A percentile compares a stretch with the other conserved stretches of the same genome.
These are phyloP conservation scores for Steinernema hermaphroditum DNA, from an alignment of 2,888 invertebrate genomes.

Conservation along the genomic window DNA sequence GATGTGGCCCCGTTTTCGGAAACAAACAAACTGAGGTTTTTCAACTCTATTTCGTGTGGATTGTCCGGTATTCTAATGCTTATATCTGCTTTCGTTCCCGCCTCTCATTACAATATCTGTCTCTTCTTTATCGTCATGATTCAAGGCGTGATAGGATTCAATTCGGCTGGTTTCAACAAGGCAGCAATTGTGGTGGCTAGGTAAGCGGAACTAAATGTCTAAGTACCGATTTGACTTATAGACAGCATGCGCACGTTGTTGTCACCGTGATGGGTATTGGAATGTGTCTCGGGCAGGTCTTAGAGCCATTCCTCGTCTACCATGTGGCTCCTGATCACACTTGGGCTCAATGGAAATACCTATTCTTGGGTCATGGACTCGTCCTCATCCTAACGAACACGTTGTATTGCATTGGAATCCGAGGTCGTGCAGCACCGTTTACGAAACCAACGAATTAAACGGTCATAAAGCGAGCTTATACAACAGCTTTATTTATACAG, in stretches of 20 bases:
- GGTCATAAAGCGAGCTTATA: not conserved
- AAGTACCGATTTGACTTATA: not conserved
- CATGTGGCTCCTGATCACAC: conserved; percentile 33
- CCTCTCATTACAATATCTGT: conserved; percentile 34
- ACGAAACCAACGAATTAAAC: conserved; percentile 19
- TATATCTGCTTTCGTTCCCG: conserved; percentile 37
- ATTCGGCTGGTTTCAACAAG: conserved; percentile 46
- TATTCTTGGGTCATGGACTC: conserved; percentile 32
- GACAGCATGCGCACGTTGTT: conserved; percentile 39
- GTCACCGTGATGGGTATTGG: conserved; percentile 39
- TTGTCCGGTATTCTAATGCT: conserved; percentile 40
- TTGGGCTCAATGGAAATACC: conserved; percentile 35
- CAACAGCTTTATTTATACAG: conserved; percentile 31
- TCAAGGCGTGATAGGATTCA: conserved; percentile 43
- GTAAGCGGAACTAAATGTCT: conserved; percentile 19
- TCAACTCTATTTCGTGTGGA: conserved; percentile 44
- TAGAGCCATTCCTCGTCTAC: conserved; percentile 38
- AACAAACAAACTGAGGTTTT: conserved; percentile 38
- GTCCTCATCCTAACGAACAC: conserved; percentile 33
- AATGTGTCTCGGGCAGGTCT: conserved; percentile 36
- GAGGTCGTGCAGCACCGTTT: conserved; percentile 32
- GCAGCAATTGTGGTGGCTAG: conserved; percentile 41
- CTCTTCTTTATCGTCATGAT: conserved; percentile 36
- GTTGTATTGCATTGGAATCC: conserved; percentile 33
- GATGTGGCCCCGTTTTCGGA: conserved; percentile 19